Conservation (phyloP, 2,113 vertebrate species). For the Limanda limanda region DNA sequence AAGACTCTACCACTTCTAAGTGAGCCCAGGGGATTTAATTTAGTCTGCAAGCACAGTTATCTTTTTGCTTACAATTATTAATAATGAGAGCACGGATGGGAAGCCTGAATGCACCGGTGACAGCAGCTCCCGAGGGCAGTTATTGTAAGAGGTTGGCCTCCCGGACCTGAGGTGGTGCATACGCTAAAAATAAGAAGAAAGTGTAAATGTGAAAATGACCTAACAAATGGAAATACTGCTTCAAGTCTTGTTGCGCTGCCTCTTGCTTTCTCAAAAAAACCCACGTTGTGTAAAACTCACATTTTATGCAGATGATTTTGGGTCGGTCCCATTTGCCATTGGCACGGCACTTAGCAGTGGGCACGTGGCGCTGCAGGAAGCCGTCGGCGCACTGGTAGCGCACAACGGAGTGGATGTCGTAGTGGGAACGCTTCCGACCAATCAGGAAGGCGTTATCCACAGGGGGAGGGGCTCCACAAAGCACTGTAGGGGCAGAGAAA, state of each 20-base stretch:
- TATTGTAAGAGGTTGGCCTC: conserved; percentile 28
- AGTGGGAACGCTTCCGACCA: conserved; percentile 88
- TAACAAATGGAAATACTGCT: conserved; percentile 23
- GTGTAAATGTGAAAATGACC: conserved; percentile 29
- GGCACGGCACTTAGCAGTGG: conserved; percentile 90
- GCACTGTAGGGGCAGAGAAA: conserved; percentile 79
- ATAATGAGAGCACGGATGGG: conserved; percentile 56
- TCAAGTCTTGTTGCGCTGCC: conserved; percentile 2
- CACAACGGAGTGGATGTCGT: conserved; percentile 90
- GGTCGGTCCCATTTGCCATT: conserved; percentile 95
- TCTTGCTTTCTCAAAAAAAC: not conserved
- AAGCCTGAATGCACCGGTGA: conserved; percentile 47
- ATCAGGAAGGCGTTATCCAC: conserved; percentile 89
- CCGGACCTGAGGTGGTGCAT: not conserved
- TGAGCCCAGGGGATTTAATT: conserved; percentile 47
- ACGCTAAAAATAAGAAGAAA: conserved; percentile 38
- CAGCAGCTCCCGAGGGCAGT: conserved; percentile 40
- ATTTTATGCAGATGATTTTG: conserved; percentile 93
- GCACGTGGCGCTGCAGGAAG: conserved; percentile 90
- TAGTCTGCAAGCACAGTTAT: conserved; percentile 39
- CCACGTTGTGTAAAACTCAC: conserved; percentile 79
- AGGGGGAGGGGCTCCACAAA: conserved; percentile 89
- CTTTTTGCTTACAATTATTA: conserved; percentile 63
- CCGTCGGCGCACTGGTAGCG: conserved; percentile 93
- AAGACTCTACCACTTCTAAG: conserved; percentile 43